These are phyloP conservation scores for Zoanthus sociatus DNA, from an alignment of 92 coral and sea anemone genomes.

Conservation along the genomic window DNA sequence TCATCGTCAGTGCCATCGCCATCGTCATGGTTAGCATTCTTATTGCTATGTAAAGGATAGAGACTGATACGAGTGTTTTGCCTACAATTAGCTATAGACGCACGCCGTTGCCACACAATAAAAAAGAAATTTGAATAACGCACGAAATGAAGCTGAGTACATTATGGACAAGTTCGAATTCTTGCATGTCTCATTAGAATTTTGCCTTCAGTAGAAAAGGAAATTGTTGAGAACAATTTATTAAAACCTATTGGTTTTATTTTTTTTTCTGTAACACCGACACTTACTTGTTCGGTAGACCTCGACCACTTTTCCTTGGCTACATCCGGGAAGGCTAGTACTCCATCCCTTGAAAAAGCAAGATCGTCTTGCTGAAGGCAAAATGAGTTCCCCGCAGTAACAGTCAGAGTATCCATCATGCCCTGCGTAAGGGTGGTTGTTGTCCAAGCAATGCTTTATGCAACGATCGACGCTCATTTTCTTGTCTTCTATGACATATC, in stretches of 20 bases:
- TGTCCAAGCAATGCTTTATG: conserved; percentile 62
- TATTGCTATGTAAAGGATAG: too few species aligned
- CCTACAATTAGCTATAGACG: not conserved
- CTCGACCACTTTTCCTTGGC: not conserved
- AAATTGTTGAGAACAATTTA: not conserved
- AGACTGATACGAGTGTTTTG: not conserved
- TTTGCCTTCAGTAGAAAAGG: not conserved
- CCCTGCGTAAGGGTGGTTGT: conserved; percentile 74
- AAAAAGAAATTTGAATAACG: too few species aligned
- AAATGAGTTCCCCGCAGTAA: conserved; percentile 52
- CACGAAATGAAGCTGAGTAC: not conserved
- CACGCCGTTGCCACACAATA: not conserved
- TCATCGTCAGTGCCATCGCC: too few species aligned
- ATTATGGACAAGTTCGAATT: not conserved
- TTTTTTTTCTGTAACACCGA: not conserved
- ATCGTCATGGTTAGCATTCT: too few species aligned
- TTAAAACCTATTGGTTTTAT: not conserved
- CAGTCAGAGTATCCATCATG: conserved; percentile 49
- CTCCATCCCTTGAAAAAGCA: not conserved
- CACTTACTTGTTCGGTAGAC: conserved; percentile 31
- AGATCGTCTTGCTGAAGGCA: not conserved
- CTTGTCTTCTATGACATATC: conserved; percentile 32
- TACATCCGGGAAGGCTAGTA: not conserved
- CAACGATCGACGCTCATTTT: conserved; percentile 51
- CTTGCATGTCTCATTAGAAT: not conserved